A percentile compares a stretch with the other conserved stretches of the same genome.
Evolutionary conservation across 2,113 vertebrate species (phyloP).

Genomic region (Oncorhynchus kisutch): DNA sequence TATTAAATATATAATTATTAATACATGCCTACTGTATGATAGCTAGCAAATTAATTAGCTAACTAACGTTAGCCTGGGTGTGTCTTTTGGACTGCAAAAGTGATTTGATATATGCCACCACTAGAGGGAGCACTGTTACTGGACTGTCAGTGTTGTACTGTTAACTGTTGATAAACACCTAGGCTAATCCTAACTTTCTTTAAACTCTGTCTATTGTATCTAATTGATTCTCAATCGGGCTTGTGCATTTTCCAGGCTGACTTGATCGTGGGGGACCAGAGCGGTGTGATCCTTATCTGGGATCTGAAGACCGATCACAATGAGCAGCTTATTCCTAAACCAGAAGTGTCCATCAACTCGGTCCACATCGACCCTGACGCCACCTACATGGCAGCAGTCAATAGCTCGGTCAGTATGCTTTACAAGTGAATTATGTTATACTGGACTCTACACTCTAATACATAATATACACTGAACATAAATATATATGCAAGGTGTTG

Average conservation of each 20-base stretch:
- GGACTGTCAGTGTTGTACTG: too few species aligned
- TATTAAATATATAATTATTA: too few species aligned
- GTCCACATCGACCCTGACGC: conserved; percentile 98
- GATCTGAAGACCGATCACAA: conserved; percentile 98
- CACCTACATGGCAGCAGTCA: conserved; percentile 98
- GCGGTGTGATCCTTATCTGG: conserved; percentile 97
- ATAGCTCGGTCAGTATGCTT: conserved; percentile 80
- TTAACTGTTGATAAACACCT: too few species aligned
- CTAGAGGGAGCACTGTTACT: too few species aligned
- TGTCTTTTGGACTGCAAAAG: too few species aligned
- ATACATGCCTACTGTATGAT: too few species aligned
- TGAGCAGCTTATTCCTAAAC: conserved; percentile 95
- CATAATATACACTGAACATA: too few species aligned
- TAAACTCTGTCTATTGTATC: background rate
- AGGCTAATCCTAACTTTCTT: background rate
- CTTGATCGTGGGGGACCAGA: conserved; percentile 96
- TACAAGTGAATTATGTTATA: background rate
- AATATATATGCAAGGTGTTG: too few species aligned
- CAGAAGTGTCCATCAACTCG: conserved; percentile 88
- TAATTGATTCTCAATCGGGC: background rate
- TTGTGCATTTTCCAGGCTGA: conserved; percentile 78
- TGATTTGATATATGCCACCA: too few species aligned
- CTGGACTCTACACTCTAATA: too few species aligned
- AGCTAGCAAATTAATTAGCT: too few species aligned
- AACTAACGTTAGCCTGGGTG: too few species aligned